Evolutionary conservation across 1,140 invertebrate species (phyloP), one percentile per base, ranked within the genome.

Genomic region (Lanistes nyassanus): DNA sequence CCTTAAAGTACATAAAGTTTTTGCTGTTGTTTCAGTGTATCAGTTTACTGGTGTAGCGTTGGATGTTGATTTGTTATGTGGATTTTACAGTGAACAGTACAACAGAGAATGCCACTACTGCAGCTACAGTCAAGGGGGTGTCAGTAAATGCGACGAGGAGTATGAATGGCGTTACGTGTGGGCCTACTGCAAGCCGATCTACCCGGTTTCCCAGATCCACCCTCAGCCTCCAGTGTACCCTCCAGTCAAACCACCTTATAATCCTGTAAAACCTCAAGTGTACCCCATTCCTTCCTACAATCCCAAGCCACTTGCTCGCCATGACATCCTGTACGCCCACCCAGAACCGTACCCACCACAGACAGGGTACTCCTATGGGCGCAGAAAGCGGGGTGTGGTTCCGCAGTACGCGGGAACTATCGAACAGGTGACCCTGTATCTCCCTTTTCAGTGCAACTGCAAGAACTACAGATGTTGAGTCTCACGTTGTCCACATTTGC

Each of bases 91-190:
- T 34, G 70, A 60, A 53, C 31, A 72, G 56, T 42, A 58, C 70
- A 72, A 72, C 70, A 55, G 70, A 5, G 70, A 72, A 37, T 72
- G 70, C 70, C 70, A 72, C 70, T 72, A 72, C 70, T 72, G 70
- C 56, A 62, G n/a, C 13, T 36, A 72, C 55, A 42, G 29, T 34
- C n/a, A 58, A 26, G 55, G 55, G 16, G 70, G 70, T 13, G 42
- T 62, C 55, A 62, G 36, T 56, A 72, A 62, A 26, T 72, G 70
- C 36, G 70, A 72, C 19, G 70, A 72, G n/a, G 56, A 72, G 29
- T 72, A 72, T 55, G 70, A 72, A 29, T 72, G 70, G 70, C 55
- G 26, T 36, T 37, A 29, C 3, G 70, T 72, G 34, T 72, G 70
- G 70, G 70, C 70, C 29, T 72, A 72, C 70, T 72, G 70, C 70